Conservation (phyloP, 2,113 vertebrate genomes). For the Proteles cristata region DNA sequence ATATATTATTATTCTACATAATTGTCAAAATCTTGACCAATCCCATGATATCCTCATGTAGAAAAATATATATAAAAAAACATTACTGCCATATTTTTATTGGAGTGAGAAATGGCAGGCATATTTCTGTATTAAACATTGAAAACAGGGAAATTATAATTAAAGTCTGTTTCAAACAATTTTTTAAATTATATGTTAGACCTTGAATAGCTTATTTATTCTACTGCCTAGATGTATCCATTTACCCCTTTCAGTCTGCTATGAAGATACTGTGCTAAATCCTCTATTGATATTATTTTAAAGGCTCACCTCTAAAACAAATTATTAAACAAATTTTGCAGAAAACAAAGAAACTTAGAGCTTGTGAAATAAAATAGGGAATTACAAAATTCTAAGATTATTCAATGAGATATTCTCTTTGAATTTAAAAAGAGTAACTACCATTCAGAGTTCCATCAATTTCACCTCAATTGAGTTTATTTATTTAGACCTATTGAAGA, state of each 20-base stretch:
- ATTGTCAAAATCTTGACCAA: background rate
- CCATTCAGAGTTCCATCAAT: background rate
- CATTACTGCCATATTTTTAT: background rate
- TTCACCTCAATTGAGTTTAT: background rate
- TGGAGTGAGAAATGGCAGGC: background rate
- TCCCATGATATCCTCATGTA: background rate
- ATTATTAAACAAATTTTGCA: background rate
- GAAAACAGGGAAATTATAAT: background rate
- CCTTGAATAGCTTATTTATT: background rate
- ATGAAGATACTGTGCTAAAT: background rate
- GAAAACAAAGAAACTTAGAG: background rate
- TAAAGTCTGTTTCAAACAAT: background rate
- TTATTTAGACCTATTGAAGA: background rate
- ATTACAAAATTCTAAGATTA: background rate
- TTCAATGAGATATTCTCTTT: background rate
- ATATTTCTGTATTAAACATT: slow-evolving; percentile 25
- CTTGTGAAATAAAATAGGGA: background rate
- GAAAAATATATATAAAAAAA: background rate
- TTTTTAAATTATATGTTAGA: background rate
- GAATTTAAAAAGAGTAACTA: background rate
- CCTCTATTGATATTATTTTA: background rate
- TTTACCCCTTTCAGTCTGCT: background rate
- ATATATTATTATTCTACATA: background rate
- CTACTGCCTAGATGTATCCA: background rate
- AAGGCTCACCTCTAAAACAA: background rate